Conservation (phyloP, 2,113 vertebrate genomes). For the Oostethus manadensis region DNA sequence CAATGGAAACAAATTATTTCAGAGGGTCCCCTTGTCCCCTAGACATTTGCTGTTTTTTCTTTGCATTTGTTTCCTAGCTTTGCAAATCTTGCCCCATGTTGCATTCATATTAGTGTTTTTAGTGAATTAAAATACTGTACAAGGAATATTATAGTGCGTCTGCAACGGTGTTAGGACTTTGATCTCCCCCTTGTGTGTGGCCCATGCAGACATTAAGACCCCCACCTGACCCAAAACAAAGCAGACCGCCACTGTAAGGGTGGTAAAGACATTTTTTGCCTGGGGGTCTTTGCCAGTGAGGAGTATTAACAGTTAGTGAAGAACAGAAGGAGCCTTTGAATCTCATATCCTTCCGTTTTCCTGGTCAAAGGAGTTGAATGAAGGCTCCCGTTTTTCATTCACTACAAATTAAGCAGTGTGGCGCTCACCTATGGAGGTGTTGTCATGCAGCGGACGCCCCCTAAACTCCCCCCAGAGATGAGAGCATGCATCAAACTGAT, state of each 20-base stretch:
- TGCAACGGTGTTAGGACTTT: neutral
- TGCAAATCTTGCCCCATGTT: no score
- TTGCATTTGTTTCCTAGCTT: no score
- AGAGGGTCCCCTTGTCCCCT: no score
- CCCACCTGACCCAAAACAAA: slow-evolving; percentile 36
- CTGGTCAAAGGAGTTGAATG: slow-evolving; percentile 34
- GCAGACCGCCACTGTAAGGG: slow-evolving; percentile 10
- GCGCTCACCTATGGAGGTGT: slow-evolving; percentile 36
- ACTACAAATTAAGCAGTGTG: slow-evolving; percentile 29
- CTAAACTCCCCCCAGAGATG: neutral
- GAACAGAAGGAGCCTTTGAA: neutral
- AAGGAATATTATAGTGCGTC: no score
- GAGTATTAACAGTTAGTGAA: neutral
- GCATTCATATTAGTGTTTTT: no score
- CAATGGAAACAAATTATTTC: no score
- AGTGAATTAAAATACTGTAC: no score
- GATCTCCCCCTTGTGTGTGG: neutral
- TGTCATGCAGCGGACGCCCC: slow-evolving; percentile 24
- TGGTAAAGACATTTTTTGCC: slow-evolving; percentile 17
- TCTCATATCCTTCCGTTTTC: neutral
- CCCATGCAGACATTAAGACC: slow-evolving; percentile 12
- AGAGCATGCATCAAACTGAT: neutral
- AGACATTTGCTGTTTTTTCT: no score
- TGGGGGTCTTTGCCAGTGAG: slow-evolving; percentile 26
- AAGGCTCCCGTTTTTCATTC: slow-evolving; percentile 49